phyloP scores from a whole-genome alignment of 2,797 vertebrate genomes.

The Sphenopsis melanotis region DNA sequence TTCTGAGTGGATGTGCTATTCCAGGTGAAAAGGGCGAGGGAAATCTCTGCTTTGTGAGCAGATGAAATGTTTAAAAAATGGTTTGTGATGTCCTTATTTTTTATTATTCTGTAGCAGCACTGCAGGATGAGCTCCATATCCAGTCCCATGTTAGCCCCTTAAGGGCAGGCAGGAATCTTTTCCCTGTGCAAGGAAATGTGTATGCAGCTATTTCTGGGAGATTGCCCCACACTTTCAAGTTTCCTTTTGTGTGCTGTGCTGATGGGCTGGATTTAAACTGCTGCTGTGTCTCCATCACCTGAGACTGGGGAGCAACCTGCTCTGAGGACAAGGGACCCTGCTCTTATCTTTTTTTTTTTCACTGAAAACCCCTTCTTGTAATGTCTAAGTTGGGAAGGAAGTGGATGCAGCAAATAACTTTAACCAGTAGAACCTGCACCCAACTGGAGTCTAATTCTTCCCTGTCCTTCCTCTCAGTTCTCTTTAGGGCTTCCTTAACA shows the following conservation, averaged over 20 bases:
- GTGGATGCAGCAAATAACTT: not conserved
- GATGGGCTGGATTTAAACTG: not conserved
- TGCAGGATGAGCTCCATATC: not conserved
- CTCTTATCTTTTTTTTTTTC: not conserved
- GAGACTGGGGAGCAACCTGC: not conserved
- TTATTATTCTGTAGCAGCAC: not conserved
- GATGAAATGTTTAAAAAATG: not conserved
- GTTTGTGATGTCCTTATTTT: not conserved
- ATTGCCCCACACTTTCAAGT: not conserved
- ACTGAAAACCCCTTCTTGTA: not conserved
- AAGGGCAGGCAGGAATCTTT: not conserved
- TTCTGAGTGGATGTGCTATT: not conserved
- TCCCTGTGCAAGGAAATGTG: not conserved
- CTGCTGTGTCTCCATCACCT: not conserved
- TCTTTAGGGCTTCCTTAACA: not conserved
- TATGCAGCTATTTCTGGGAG: not conserved
- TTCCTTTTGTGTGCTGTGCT: not conserved
- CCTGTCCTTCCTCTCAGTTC: not conserved
- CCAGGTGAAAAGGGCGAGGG: not conserved
- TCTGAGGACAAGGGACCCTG: not conserved
- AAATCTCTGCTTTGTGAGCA: not conserved
- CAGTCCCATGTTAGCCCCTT: not conserved
- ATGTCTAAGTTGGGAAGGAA: not conserved
- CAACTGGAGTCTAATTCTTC: not conserved
- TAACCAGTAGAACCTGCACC: not conserved